Evolutionary conservation across 2,113 vertebrate species (phyloP), one percentile per base, ranked within the genome.

Genomic region (Solea solea): DNA sequence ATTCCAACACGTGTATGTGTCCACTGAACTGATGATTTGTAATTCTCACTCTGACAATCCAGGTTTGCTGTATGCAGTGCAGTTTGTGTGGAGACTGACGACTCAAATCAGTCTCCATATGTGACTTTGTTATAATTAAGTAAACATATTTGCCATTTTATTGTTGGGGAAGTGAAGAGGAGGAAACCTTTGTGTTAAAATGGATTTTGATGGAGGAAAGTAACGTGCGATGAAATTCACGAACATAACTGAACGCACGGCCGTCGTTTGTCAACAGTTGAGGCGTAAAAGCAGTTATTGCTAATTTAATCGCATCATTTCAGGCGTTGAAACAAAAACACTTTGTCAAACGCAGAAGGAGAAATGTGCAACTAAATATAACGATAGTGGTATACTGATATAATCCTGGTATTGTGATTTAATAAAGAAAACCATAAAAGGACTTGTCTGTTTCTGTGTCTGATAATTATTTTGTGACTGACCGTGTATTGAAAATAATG

Each of bases 371-470:
- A 51, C 44, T 62, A 34, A 73, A 70, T 78, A 56, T 78, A 11
- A 65, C 58, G n/a, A 60, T 55, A 58, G 49, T 68, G 75, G 74
- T n/a, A 57, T 34, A 45, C 64, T 62, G 64, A 44, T 53, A 41
- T 75, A 58, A 77, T 79, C 53, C 53, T 72, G 15, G 72, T 41
- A 21, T 87, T 81, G 82, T 80, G 64, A 73, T 80, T 79, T 76
- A 83, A 90, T 76, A 86, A 89, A 89, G 51, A 74, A 67, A 79
- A 59, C 11, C 44, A 53, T 4, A 56, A 61, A 76, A 71, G 51
- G 0, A 65, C 41, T 5, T 66, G 21, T 45, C 13, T 39, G 15
- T 60, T 39, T 52, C 2, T 56, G 0, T 39, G 2, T 41, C 0
- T 59, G 53, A 6, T 16, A 8, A 40, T 5, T 9, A 7, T 56